phyloP scores from a whole-genome alignment of 2,113 vertebrate genomes.

The Lagopus leucura region DNA sequence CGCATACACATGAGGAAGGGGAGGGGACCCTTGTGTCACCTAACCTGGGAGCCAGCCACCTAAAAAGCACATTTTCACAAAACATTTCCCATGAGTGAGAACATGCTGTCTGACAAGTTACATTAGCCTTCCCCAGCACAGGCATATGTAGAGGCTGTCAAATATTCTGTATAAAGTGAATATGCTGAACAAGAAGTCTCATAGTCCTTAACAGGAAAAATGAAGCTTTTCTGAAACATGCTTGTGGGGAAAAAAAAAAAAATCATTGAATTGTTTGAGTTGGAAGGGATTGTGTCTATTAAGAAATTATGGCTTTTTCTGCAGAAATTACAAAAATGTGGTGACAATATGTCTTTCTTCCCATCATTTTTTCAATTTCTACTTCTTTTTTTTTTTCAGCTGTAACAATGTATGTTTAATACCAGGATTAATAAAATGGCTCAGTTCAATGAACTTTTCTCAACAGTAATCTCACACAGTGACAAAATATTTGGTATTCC shows the following conservation, averaged over 20 bases:
- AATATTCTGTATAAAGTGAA: not conserved
- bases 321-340: not conserved
- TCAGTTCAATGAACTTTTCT: not conserved
- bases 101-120: not conserved
- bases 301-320: not conserved
- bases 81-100: not conserved
- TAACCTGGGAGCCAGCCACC: fast-evolving
- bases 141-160: not conserved
- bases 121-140: not conserved
- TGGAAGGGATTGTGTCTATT: not conserved
- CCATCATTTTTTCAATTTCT: not conserved
- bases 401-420: not conserved
- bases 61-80: fast-evolving
- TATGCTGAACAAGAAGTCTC: not conserved
- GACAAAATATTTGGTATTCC: not conserved
- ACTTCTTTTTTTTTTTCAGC: too few species aligned
- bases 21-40: fast-evolving
- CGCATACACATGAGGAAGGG: fast-evolving
- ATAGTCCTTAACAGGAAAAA: not conserved
- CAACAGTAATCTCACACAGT: not conserved
- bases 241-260: not conserved
- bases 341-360: not conserved
- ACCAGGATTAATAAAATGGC: not conserved
- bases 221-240: not conserved
- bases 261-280: too few species aligned